Conservation (phyloP, 2,113 vertebrate genomes). For the Agapornis roseicollis region DNA sequence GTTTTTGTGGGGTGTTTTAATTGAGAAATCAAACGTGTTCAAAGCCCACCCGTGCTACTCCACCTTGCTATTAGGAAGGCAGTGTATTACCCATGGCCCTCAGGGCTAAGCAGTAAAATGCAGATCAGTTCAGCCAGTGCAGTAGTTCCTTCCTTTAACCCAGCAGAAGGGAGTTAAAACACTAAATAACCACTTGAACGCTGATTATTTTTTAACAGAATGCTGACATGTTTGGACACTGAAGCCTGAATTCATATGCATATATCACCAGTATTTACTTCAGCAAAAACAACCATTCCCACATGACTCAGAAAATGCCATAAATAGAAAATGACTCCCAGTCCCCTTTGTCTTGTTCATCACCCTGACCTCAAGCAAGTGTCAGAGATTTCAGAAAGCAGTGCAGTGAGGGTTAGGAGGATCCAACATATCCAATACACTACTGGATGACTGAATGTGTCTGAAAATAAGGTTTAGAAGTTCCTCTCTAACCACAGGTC, state of each 20-base stretch:
- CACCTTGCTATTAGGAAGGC: background rate
- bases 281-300: background rate
- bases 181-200: background rate
- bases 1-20: background rate
- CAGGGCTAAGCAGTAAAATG: background rate
- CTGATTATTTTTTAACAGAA: background rate
- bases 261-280: background rate
- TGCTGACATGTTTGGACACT: background rate
- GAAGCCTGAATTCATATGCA: background rate
- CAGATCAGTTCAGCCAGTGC: background rate
- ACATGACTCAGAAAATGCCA: background rate
- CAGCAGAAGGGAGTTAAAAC: background rate
- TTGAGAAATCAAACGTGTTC: background rate
- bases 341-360: background rate
- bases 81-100: background rate
- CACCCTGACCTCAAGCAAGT: background rate
- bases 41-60: background rate
- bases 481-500: background rate
- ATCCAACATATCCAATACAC: background rate
- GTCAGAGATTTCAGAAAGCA: background rate
- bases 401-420: background rate
- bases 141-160: background rate
- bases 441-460: background rate
- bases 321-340: background rate
- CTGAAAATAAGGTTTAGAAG: background rate